Conservation (phyloP, 2,888 invertebrate genomes). For the Drosophila colorata region DNA sequence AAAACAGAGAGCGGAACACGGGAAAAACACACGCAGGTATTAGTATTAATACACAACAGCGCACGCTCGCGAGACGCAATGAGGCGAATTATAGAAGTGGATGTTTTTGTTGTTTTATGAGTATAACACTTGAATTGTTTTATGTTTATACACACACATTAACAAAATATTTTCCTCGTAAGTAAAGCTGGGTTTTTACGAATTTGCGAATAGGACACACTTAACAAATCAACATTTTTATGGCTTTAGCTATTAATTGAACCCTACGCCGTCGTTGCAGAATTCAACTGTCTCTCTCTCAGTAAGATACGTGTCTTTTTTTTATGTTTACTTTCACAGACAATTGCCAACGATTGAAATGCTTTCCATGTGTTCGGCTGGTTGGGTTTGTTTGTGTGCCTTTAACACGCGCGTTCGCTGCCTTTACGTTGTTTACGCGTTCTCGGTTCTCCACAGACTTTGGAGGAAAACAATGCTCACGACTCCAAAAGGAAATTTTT, state of each 20-base stretch:
- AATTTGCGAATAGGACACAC: background rate
- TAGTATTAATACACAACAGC: conserved; percentile 33
- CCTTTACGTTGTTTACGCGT: conserved; percentile 53
- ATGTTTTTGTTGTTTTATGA: conserved; percentile 7
- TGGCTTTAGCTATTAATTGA: background rate
- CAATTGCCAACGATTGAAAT: conserved; percentile 9
- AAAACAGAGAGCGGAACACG: conserved; percentile 22
- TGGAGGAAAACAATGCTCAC: conserved; percentile 49
- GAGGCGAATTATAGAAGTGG: conserved; percentile 25
- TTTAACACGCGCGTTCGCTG: background rate
- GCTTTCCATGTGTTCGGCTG: conserved; percentile 39
- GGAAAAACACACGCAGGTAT: conserved; percentile 11
- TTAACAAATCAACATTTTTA: conserved; percentile 9
- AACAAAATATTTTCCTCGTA: background rate
- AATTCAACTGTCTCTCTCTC: background rate
- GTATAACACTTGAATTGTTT: background rate
- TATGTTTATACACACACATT: background rate
- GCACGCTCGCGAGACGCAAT: conserved; percentile 42
- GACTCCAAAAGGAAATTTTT: conserved; percentile 23
- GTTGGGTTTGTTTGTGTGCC: background rate
- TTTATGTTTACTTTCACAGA: conserved; percentile 47
- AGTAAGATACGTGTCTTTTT: conserved; percentile 4
- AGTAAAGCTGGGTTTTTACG: background rate
- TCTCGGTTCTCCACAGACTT: conserved; percentile 77
- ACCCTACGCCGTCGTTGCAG: background rate